Conservation (phyloP, 2,113 vertebrate species). For the Gymnobelideus leadbeateri region DNA sequence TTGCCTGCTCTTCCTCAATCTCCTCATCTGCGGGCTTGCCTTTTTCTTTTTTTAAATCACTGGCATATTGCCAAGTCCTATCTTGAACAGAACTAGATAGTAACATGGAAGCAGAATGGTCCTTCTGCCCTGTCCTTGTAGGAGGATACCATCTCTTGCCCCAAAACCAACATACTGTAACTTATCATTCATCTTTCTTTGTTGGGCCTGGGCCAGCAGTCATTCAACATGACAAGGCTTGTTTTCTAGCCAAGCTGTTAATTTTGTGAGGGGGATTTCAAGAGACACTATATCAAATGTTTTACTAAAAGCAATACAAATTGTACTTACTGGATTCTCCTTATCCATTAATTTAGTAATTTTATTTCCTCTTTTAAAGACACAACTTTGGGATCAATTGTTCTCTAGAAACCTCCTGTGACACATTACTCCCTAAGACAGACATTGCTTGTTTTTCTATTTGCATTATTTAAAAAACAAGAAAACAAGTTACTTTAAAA, state of each 20-base stretch:
- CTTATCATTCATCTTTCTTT: too few relatives aligned
- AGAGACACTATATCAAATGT: not conserved
- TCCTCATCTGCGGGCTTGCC: not conserved
- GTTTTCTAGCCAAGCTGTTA: not conserved
- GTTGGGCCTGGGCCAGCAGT: not conserved
- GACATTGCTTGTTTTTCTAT: not conserved
- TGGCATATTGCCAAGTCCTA: not conserved
- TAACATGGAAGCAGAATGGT: not conserved
- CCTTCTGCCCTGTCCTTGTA: not conserved
- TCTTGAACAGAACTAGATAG: not conserved
- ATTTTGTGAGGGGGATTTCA: conserved; percentile 32
- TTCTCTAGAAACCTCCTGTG: conserved; percentile 18
- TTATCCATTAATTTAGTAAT: not conserved
- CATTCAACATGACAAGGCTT: not conserved
- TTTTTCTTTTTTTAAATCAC: not conserved
- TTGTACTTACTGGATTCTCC: not conserved
- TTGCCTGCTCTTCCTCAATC: not conserved
- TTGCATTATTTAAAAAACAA: conserved; percentile 24
- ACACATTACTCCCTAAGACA: conserved; percentile 7
- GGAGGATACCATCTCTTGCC: too few relatives aligned
- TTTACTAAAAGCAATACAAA: not conserved
- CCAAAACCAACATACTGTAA: not conserved
- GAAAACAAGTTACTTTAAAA: conserved; percentile 39
- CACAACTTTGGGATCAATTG: not conserved
- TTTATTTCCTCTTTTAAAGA: not conserved